phyloP scores from a whole-genome alignment of 1,140 invertebrate genomes.

The Leptinotarsa defecta region DNA sequence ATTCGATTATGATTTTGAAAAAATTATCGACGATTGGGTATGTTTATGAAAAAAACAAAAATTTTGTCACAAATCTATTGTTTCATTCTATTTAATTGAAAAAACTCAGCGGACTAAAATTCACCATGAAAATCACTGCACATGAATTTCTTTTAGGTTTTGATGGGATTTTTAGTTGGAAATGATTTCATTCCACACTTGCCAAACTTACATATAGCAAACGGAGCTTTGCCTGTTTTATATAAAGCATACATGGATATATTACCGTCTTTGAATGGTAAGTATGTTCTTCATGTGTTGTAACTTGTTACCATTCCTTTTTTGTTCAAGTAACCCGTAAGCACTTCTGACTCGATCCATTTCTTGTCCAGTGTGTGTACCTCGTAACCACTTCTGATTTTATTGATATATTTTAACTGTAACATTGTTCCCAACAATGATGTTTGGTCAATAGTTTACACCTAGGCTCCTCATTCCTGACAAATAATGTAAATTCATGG shows the following conservation, averaged over 20 bases:
- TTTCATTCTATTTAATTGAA: not conserved
- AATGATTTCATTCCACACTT: slow-evolving; percentile 97
- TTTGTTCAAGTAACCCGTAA: no score
- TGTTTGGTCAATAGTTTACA: no score
- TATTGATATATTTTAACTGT: no score
- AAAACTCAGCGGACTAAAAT: not conserved
- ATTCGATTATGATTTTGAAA: slow-evolving; percentile 82
- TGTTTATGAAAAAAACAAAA: slow-evolving; percentile 22
- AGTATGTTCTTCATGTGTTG: slow-evolving; percentile 45
- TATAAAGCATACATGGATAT: slow-evolving; percentile 89
- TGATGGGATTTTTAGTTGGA: slow-evolving; percentile 95
- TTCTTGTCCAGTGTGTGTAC: no score
- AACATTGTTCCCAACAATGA: no score
- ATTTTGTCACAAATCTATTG: slow-evolving; percentile 8
- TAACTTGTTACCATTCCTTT: no score
- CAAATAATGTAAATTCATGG: no score
- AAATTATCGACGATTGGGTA: slow-evolving; percentile 74
- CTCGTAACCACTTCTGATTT: no score
- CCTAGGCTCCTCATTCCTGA: no score
- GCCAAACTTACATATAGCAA: slow-evolving; percentile 90
- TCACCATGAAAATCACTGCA: not conserved
- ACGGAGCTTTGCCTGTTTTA: slow-evolving; percentile 83
- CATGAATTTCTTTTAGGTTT: slow-evolving; percentile 64
- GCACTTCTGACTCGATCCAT: no score
- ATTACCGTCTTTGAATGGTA: slow-evolving; percentile 84